phyloP scores from a whole-genome alignment of 2,888 invertebrate species.

The Teleogryllus oceanicus region DNA sequence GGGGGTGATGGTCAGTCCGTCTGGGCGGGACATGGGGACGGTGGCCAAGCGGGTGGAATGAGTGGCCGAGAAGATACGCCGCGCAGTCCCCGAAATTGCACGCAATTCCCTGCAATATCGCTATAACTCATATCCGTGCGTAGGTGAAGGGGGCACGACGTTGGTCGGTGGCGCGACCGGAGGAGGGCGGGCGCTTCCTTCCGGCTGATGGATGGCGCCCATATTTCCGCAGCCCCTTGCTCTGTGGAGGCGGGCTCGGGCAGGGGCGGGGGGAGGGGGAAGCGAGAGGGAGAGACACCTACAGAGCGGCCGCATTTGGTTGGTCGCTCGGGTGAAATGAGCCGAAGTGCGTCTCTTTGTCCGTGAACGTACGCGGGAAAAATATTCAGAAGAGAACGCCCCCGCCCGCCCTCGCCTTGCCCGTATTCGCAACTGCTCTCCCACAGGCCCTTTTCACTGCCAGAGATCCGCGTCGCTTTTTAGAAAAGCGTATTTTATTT shows the following conservation, averaged over 20 bases:
- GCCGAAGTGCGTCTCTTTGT: not conserved
- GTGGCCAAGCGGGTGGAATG: not conserved
- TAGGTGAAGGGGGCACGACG: not conserved
- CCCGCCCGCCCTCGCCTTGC: not conserved
- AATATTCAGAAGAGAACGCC: not conserved
- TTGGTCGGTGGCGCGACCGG: not conserved
- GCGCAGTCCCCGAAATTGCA: not conserved
- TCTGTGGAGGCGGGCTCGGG: not conserved
- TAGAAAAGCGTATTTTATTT: too few species aligned
- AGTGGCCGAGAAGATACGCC: not conserved
- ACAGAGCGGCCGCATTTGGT: not conserved
- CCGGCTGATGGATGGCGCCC: constrained; percentile 3
- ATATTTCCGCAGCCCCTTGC: not conserved
- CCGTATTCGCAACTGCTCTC: too few species aligned
- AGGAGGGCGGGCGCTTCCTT: not conserved
- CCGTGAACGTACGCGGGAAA: not conserved
- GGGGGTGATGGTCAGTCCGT: not conserved
- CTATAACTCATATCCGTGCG: not conserved
- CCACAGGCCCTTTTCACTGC: not conserved
- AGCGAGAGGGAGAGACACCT: too few species aligned
- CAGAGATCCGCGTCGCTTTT: not conserved
- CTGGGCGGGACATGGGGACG: not conserved
- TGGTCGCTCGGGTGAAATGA: not conserved
- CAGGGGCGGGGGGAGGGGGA: too few species aligned
- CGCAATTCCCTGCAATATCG: not conserved